These are phyloP conservation scores for Andrena minutula DNA, from an alignment of 2,888 invertebrate genomes.

Conservation along the genomic window DNA sequence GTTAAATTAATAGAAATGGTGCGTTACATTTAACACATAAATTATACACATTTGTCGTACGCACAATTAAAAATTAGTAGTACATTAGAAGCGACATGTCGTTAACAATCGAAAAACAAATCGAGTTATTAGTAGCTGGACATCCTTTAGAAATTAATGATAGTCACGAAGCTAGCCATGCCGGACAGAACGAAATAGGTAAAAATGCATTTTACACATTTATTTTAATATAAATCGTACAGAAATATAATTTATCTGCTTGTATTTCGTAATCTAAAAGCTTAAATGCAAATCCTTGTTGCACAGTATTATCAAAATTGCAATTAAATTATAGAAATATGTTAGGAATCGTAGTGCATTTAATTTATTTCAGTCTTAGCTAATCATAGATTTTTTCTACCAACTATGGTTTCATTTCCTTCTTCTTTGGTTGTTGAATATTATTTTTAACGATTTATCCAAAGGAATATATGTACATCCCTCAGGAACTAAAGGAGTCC, in stretches of 20 bases:
- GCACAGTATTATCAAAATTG: neutral
- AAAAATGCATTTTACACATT: slow-evolving; percentile 60
- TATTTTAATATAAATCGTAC: slow-evolving; percentile 20
- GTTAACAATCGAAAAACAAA: slow-evolving; percentile 88
- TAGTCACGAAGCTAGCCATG: slow-evolving; percentile 90
- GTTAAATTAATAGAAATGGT: slow-evolving; percentile 37
- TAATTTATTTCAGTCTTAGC: neutral
- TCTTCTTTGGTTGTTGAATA: neutral
- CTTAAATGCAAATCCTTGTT: neutral
- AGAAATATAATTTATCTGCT: slow-evolving; percentile 18
- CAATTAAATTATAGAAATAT: slow-evolving; percentile 18
- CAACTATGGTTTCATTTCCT: neutral
- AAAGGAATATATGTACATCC: slow-evolving; percentile 57
- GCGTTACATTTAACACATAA: slow-evolving; percentile 30
- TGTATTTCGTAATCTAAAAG: neutral
- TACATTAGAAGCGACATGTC: slow-evolving; percentile 80
- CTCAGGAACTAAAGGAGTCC: slow-evolving; percentile 93
- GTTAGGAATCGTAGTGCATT: neutral
- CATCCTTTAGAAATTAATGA: slow-evolving; percentile 88
- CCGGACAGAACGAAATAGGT: slow-evolving; percentile 91
- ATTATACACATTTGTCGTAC: slow-evolving; percentile 7
- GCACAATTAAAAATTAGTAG: slow-evolving; percentile 9
- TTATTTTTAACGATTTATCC: neutral
- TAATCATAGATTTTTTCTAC: neutral
- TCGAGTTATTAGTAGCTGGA: slow-evolving; percentile 89